These are phyloP conservation scores for Chymomyza costata DNA, from an alignment of 1,140 invertebrate species.

Conservation along the genomic window DNA sequence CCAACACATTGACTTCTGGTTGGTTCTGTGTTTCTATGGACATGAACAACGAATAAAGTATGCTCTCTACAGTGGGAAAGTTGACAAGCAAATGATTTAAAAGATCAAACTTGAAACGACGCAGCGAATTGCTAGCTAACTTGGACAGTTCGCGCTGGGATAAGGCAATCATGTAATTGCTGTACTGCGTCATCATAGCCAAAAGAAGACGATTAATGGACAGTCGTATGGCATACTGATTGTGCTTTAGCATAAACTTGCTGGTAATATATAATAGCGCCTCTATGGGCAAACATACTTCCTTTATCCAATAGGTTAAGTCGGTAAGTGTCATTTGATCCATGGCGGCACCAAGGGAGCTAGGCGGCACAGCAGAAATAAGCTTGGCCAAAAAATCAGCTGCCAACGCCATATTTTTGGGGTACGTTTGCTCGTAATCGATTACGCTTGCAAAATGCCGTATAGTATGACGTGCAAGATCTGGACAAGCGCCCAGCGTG, in stretches of 20 bases:
- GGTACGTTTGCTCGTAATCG: conserved; percentile 24
- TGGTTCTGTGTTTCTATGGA: conserved; percentile 29
- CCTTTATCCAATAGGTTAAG: conserved; percentile 61
- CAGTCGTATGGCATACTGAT: conserved; percentile 29
- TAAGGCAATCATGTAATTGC: conserved; percentile 58
- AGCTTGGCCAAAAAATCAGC: conserved; percentile 40
- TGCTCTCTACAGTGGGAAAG: conserved; percentile 59
- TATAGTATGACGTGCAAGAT: conserved; percentile 82
- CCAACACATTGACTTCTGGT: conserved; percentile 40
- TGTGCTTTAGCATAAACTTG: conserved; percentile 15
- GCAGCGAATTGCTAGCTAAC: conserved; percentile 53
- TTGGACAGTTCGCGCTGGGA: conserved; percentile 48
- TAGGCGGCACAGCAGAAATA: conserved; percentile 59
- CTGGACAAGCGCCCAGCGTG: conserved; percentile 83
- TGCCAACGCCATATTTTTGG: conserved; percentile 18
- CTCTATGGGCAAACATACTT: conserved; percentile 62
- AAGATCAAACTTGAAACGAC: conserved; percentile 69
- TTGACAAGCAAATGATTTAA: conserved; percentile 64
- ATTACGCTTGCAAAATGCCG: conserved; percentile 40
- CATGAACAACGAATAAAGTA: conserved; percentile 51
- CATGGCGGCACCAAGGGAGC: conserved; percentile 56
- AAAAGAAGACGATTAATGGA: conserved; percentile 41
- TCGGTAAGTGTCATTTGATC: conserved; percentile 65
- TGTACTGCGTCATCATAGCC: conserved; percentile 69
- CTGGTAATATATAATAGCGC: conserved; percentile 47